These are phyloP conservation scores for Panulirus ornatus DNA, from an alignment of 1,140 invertebrate genomes.

Conservation along the genomic window DNA sequence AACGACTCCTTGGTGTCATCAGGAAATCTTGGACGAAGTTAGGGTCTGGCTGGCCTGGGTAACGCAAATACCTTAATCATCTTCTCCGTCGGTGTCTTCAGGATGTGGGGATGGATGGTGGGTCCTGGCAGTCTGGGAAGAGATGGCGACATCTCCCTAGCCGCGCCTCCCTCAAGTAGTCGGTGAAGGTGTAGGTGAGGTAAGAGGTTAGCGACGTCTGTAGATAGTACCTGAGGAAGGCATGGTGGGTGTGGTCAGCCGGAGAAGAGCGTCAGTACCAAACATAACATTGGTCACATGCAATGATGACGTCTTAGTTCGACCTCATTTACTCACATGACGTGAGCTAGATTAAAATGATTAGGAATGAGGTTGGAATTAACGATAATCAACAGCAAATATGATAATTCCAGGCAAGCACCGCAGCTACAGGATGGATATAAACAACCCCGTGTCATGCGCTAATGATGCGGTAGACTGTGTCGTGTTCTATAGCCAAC, in stretches of 20 bases:
- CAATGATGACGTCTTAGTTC: neutral
- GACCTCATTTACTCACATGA: neutral
- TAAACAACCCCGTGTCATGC: no score
- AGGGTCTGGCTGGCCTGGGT: neutral
- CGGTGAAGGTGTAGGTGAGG: neutral
- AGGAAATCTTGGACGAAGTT: neutral
- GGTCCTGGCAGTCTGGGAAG: neutral
- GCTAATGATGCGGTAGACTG: no score
- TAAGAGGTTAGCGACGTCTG: neutral
- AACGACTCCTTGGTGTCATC: neutral
- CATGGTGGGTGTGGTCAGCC: neutral
- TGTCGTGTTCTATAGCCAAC: no score
- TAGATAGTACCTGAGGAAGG: neutral
- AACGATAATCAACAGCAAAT: no score
- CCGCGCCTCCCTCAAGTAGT: conserved; percentile 29
- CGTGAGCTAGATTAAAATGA: neutral
- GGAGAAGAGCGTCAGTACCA: no score
- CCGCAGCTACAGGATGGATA: no score
- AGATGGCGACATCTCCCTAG: neutral
- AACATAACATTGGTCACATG: neutral
- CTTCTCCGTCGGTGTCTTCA: neutral
- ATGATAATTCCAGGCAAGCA: no score
- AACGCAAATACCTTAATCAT: neutral
- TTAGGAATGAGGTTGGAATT: neutral
- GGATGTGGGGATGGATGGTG: neutral